Evolutionary conservation across 2,888 invertebrate species (phyloP).

Genomic region (Eilema griseolum): DNA sequence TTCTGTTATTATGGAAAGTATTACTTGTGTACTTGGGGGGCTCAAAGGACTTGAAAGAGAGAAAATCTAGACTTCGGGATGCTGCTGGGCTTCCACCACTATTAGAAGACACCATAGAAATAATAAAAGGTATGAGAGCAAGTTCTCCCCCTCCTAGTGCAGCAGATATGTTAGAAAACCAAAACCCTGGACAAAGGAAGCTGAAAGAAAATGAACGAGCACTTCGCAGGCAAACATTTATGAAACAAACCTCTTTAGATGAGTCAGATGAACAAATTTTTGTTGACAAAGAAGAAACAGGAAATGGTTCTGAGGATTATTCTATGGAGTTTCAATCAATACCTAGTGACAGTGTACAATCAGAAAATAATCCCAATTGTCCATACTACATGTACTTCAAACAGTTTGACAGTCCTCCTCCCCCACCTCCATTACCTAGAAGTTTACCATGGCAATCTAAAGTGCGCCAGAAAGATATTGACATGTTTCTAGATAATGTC

Average conservation of each 20-base stretch:
- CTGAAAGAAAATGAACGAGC: conserved; percentile 87
- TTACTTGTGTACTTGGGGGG: conserved; percentile 97
- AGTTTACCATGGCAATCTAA: conserved; percentile 98
- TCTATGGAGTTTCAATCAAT: conserved; percentile 88
- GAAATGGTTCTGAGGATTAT: conserved; percentile 88
- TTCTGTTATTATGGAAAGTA: conserved; percentile 98
- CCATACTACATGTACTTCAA: conserved; percentile 80
- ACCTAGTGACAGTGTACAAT: conserved; percentile 73
- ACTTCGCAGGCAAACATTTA: conserved; percentile 91
- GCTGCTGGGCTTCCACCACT: conserved; percentile 91
- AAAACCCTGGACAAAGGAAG: conserved; percentile 91
- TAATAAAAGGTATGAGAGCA: conserved; percentile 97
- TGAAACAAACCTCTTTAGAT: conserved; percentile 97
- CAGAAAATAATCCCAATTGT: conserved; percentile 73
- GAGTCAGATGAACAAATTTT: conserved; percentile 91
- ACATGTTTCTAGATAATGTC: conserved; percentile 96
- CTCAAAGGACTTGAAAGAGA: conserved; percentile 92
- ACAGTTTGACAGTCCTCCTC: conserved; percentile 81
- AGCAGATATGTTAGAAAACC: conserved; percentile 94
- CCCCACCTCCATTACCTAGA: conserved; percentile 81
- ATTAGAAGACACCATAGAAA: conserved; percentile 97
- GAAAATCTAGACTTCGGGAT: conserved; percentile 91
- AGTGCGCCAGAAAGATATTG: conserved; percentile 97
- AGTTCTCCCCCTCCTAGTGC: conserved; percentile 98
- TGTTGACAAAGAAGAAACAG: conserved; percentile 90